Conservation (phyloP, 2,113 vertebrate genomes). For the Clarias magur region DNA sequence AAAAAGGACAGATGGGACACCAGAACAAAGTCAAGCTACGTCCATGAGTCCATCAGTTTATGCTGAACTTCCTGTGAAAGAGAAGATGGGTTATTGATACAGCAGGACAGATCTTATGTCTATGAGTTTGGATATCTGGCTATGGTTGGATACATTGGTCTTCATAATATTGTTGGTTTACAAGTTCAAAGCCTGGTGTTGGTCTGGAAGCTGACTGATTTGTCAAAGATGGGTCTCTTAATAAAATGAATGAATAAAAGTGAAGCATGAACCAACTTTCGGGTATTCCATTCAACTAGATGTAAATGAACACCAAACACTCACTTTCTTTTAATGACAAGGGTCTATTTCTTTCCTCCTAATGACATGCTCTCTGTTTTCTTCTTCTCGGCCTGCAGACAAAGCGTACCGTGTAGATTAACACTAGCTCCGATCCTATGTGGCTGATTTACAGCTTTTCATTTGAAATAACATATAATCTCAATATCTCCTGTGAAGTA, state of each 20-base stretch:
- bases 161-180: neutral
- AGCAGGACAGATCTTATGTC: neutral
- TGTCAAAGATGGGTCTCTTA: neutral
- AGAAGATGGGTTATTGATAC: neutral
- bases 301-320: neutral
- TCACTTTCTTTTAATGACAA: neutral
- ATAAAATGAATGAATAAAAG: neutral
- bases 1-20: slow-evolving; percentile 6
- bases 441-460: neutral
- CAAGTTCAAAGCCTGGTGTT: neutral
- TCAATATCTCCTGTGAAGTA: slow-evolving; percentile 1
- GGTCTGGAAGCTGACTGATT: neutral
- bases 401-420: slow-evolving; percentile 64
- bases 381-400: slow-evolving; percentile 77
- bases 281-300: neutral
- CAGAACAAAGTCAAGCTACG: slow-evolving; percentile 7
- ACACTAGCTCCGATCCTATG: neutral
- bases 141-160: neutral
- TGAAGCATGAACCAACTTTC: neutral
- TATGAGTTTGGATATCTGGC: neutral
- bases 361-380: slow-evolving; percentile 78
- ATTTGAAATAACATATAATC: slow-evolving; percentile 3
- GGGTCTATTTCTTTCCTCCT: slow-evolving; percentile 74
- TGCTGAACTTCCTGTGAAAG: slow-evolving; percentile 6
- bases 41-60: neutral